phyloP scores from a whole-genome alignment of 2,113 vertebrate genomes.

The Ptyas mucosa region DNA sequence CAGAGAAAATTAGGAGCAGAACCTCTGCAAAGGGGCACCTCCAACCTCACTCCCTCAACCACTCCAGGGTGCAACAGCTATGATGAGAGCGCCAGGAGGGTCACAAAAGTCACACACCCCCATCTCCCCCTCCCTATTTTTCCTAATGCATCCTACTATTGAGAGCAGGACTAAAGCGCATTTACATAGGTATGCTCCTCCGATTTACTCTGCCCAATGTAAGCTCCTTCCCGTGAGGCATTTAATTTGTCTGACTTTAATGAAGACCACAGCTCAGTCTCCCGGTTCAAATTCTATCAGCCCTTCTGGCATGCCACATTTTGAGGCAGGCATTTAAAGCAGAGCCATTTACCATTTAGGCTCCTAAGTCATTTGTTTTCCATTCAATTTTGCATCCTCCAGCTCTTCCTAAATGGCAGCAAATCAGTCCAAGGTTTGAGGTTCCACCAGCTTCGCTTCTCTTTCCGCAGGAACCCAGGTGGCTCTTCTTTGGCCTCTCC shows the following conservation, averaged over 20 bases:
- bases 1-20: background rate
- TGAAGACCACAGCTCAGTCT: background rate
- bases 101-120: background rate
- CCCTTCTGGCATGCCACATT: background rate
- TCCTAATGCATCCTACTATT: background rate
- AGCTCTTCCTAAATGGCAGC: background rate
- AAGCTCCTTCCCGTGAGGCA: background rate
- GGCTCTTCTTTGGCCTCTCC: no score
- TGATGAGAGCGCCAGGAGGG: background rate
- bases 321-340: background rate
- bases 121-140: background rate
- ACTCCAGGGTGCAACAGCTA: background rate
- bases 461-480: background rate
- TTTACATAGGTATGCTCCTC: background rate
- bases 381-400: background rate
- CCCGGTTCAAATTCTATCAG: background rate
- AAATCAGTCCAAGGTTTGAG: background rate
- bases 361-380: background rate
- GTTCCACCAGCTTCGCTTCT: background rate
- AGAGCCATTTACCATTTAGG: background rate
- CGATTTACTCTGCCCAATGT: background rate
- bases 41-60: background rate
- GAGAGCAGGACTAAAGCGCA: background rate
- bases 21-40: background rate
- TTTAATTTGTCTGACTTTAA: background rate